These are phyloP conservation scores for Luperina nickerlii DNA, from an alignment of 2,888 invertebrate genomes.

Conservation along the genomic window DNA sequence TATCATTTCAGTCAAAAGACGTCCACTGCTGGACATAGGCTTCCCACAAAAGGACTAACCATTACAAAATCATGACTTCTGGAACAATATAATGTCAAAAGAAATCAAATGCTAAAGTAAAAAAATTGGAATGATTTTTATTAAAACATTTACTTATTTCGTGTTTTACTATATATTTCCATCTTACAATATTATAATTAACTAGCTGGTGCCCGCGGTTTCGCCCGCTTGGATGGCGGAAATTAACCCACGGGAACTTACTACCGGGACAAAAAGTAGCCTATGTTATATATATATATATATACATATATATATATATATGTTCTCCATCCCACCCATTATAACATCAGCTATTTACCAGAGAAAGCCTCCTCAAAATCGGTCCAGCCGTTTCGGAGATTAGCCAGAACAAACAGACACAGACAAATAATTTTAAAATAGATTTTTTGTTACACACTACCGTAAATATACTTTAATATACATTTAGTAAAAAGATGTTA, in stretches of 20 bases:
- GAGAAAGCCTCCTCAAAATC: neutral
- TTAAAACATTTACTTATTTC: neutral
- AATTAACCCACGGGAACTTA: neutral
- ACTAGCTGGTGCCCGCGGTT: neutral
- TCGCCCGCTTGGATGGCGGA: neutral
- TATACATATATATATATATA: neutral
- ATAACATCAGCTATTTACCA: neutral
- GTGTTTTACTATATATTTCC: slow-evolving; percentile 3
- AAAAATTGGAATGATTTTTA: neutral
- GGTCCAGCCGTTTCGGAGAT: neutral
- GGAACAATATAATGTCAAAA: neutral
- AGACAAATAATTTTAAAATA: neutral
- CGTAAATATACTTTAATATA: too few relatives aligned
- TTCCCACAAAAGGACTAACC: neutral
- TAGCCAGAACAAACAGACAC: neutral
- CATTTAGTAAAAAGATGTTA: neutral
- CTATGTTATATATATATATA: neutral
- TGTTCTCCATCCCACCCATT: neutral
- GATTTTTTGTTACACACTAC: too few relatives aligned
- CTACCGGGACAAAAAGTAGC: neutral
- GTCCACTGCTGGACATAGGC: neutral
- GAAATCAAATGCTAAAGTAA: neutral
- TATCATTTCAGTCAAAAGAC: neutral
- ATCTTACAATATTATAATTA: neutral
- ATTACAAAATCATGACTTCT: neutral